Base-by-base conservation (phyloP, 2,888 invertebrate genomes). In the Orthosia cruda region DNA sequence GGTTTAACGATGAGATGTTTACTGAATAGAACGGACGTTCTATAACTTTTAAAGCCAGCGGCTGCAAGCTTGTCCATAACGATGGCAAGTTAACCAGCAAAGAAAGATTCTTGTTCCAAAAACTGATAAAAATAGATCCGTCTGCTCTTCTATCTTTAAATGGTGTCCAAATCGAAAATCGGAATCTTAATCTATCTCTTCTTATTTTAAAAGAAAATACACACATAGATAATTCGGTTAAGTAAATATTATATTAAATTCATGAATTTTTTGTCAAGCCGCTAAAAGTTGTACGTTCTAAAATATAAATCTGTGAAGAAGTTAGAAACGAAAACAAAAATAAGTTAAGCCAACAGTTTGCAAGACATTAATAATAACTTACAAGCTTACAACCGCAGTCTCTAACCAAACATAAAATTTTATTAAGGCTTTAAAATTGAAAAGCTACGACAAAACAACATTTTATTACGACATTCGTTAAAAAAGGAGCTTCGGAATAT, bases 351-450 rank as follows among this genome's bases (percentile, higher is more conserved):
- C 32, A 64, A 23, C 62, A 57, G 63, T 80, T 65, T 26, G n/a
- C 45, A 62, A 49, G 40, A n/a, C 54, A 62, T 63, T 58, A 81
- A 55, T 74, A 66, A 52, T 71, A 66, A 71, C 18, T 55, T 55
- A 59, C 18, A 50, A 66, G 63, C 11, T 55, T 55, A 59, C 18
- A 50, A 58, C 45, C 54, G 15, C 50, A 59, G 58, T 67, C 18
- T 49, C 20, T 3, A 70, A 18, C 61, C 32, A 50, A 61, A 57
- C 45, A 64, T 57, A 67, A 59, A 64, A 67, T 59, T 64, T 71
- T 71, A 71, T 71, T 26, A 66, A 54, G 23, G 16, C 5, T 47
- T 65, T 61, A 59, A 81, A 71, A 68, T 64, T 75, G 45, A 70
- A 70, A 74, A 66, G 40, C 23, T 20, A 59, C n/a, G 63, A 58